phyloP scores from a whole-genome alignment of 2,113 vertebrate genomes.

The Silurus meridionalis region DNA sequence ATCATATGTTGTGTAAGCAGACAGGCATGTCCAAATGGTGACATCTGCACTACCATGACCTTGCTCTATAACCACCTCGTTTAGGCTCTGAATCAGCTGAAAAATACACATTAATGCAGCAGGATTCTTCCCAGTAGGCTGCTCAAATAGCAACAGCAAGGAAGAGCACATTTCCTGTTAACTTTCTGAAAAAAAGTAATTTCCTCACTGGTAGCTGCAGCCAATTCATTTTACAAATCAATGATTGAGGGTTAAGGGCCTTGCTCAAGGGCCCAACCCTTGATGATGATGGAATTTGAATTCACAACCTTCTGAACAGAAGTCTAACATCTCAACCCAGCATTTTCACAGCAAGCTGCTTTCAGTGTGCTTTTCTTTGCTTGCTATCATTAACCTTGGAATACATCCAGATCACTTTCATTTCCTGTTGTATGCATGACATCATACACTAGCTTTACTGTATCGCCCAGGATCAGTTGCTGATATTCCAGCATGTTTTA shows the following conservation, averaged over 20 bases:
- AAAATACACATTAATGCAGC: slow-evolving; percentile 92
- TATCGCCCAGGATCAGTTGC: background rate
- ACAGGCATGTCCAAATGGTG: background rate
- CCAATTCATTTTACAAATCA: no score
- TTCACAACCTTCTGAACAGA: no score
- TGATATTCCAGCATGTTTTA: background rate
- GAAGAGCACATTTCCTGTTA: background rate
- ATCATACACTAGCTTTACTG: background rate
- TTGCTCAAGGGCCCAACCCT: no score
- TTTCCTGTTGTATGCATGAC: no score
- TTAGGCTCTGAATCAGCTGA: slow-evolving; percentile 89
- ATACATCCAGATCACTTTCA: background rate
- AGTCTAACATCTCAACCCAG: no score
- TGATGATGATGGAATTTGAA: no score
- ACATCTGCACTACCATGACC: slow-evolving; percentile 95
- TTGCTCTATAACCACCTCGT: slow-evolving; percentile 98
- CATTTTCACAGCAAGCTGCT: background rate
- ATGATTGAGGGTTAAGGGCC: no score
- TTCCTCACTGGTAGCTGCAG: no score
- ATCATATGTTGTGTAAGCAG: background rate
- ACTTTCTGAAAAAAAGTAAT: no score
- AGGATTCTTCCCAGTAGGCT: slow-evolving; percentile 78
- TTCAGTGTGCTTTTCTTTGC: background rate
- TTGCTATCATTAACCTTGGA: background rate
- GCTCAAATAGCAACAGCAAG: slow-evolving; percentile 85